These are phyloP conservation scores for Drosophila ogumai DNA, from an alignment of 1,140 invertebrate genomes.

Conservation along the genomic window DNA sequence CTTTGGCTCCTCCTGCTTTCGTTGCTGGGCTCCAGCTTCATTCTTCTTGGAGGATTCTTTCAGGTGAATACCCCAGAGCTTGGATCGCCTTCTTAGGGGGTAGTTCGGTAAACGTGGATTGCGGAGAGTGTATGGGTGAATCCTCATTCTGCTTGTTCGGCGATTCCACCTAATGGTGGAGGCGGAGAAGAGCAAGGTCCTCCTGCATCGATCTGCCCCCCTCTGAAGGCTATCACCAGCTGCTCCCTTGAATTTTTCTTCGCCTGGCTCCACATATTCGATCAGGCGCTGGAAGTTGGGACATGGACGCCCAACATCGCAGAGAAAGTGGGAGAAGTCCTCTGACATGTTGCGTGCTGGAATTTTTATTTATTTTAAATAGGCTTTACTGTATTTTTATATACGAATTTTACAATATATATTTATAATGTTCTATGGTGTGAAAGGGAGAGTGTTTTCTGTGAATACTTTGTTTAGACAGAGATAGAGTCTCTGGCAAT, in stretches of 20 bases:
- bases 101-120: background rate
- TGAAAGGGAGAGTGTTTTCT: background rate
- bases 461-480: background rate
- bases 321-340: background rate
- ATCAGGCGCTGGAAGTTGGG: constrained; percentile 9
- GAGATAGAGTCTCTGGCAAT: background rate
- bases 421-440: background rate
- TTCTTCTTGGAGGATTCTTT: too few species aligned
- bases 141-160: background rate
- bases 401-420: too few species aligned
- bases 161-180: background rate
- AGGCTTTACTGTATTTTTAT: background rate
- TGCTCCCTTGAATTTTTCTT: background rate
- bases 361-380: background rate
- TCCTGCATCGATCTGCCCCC: background rate
- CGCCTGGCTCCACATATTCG: background rate
- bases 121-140: background rate
- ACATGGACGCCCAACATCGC: background rate
- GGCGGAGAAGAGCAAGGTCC: background rate
- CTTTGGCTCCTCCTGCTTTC: background rate
- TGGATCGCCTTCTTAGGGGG: background rate
- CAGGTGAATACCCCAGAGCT: background rate
- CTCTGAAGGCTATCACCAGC: background rate
- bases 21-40: background rate
- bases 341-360: background rate